Evolutionary conservation across 1,140 invertebrate species (phyloP), one percentile per base, ranked within the genome.

Genomic region (Lasioglossum baleicum): DNA sequence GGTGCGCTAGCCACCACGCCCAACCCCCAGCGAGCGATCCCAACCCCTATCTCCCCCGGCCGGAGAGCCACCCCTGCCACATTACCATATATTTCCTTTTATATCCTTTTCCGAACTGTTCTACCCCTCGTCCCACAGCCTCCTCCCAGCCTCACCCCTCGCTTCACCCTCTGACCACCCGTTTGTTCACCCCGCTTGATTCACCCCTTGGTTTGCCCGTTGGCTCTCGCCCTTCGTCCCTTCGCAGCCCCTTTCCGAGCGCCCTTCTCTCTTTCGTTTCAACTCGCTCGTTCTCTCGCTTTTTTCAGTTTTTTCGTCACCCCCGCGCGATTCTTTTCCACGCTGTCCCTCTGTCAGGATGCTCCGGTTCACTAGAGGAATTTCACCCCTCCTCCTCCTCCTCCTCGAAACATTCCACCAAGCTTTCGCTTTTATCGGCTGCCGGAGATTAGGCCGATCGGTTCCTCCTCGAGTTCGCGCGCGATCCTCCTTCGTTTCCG

Each of bases 31-130:
- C 83, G 86, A 84, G 72, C 86, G 87, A 90, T 89, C 82, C 88
- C 83, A 87, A 84, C 87, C 84, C 86, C 85, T 82, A 78, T 85
- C 87, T 85, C 83, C 86, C 44, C 60, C 69, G 90, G 83, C 86
- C 79, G 83, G 82, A 66, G 60, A 78, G 85, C 83, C 80, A 89
- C 88, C 89, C 89, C 78, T 65, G 63, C 66, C 84, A 81, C 89
- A 92, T 92, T 92, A 92, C 91, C 92, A 92, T 92, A 92, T 91
- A 92, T 92, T 90, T 91, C 90, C 88, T 89, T 92, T 89, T 89
- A 83, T 88, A 79, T 90, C 87, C 86, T 88, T 90, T 90, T 88
- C 75, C 85, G 72, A 78, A 80, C 75, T 75, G 81, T 75, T 76
- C 83, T 75, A 22, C 70, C 63, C 31, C 61, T 71, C 53, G 63